These are phyloP conservation scores for Darevskia mixta DNA, from an alignment of 2,797 vertebrate genomes.

Conservation along the genomic window DNA sequence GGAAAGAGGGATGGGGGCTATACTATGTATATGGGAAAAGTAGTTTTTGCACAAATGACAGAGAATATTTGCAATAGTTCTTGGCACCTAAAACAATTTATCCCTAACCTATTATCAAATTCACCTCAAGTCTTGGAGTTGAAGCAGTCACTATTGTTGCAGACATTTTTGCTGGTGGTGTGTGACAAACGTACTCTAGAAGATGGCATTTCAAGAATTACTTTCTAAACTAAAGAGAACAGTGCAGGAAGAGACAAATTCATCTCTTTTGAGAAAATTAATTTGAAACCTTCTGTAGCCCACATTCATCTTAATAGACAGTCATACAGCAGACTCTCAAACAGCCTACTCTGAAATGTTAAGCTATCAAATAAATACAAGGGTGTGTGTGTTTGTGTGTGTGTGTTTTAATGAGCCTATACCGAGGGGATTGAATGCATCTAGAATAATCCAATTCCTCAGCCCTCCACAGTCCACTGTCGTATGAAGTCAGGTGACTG, in stretches of 20 bases:
- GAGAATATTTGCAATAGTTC: not conserved
- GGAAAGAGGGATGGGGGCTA: no score
- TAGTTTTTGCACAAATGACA: not conserved
- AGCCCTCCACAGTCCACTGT: no score
- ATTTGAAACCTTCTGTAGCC: slow-evolving; percentile 36
- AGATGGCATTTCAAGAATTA: slow-evolving; percentile 51
- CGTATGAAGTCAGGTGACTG: no score
- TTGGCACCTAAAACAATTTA: not conserved
- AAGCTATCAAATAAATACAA: slow-evolving; percentile 32
- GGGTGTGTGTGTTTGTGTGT: no score
- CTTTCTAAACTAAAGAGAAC: slow-evolving; percentile 52
- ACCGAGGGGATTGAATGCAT: no score
- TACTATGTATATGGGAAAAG: not conserved
- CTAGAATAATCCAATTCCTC: no score
- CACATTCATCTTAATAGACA: slow-evolving; percentile 45
- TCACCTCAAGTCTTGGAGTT: slow-evolving; percentile 8
- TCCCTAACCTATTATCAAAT: not conserved
- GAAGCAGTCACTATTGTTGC: not conserved
- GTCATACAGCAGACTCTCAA: slow-evolving; percentile 26
- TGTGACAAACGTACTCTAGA: slow-evolving; percentile 42
- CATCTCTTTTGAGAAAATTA: slow-evolving; percentile 53
- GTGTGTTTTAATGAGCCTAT: not conserved
- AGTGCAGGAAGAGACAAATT: slow-evolving; percentile 37
- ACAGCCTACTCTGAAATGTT: slow-evolving; percentile 14
- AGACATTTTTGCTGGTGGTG: slow-evolving; percentile 44